phyloP scores from a whole-genome alignment of 2,888 invertebrate genomes.

The Phyllotreta cruciferae region DNA sequence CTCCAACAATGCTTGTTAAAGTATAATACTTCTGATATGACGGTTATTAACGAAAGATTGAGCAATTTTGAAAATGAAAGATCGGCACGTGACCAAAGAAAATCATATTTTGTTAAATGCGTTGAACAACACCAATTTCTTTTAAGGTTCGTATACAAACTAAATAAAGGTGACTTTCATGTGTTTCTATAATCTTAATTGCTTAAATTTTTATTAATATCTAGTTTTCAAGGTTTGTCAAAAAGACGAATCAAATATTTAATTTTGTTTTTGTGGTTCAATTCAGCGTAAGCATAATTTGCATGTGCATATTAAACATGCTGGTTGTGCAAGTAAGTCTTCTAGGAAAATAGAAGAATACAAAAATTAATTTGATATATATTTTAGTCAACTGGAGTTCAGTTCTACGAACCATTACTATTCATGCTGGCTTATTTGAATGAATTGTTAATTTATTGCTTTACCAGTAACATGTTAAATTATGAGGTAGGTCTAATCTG shows the following conservation, averaged over 20 bases:
- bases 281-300: neutral
- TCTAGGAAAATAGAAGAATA: neutral
- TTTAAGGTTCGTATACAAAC: too few species aligned
- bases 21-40: too few species aligned
- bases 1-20: too few species aligned
- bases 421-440: neutral
- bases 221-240: neutral
- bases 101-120: too few species aligned
- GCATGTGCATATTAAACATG: neutral
- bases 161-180: too few species aligned
- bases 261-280: neutral
- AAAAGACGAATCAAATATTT: slow-evolving; percentile 2
- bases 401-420: neutral
- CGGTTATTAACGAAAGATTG: too few species aligned
- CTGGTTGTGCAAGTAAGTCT: neutral
- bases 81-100: too few species aligned
- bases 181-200: too few species aligned
- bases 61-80: too few species aligned
- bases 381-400: slow-evolving; percentile 1
- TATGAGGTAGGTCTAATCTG: neutral
- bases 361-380: neutral
- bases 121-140: slow-evolving; percentile 7
- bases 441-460: slow-evolving; percentile 6
- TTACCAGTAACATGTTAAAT: slow-evolving; percentile 1
- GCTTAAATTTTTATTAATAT: too few species aligned